Percentiles rank a stretch among this genome's conserved stretches.
Evolutionary conservation across 2,888 invertebrate species (phyloP).

Genomic region (Caenorhabditis sp.): DNA sequence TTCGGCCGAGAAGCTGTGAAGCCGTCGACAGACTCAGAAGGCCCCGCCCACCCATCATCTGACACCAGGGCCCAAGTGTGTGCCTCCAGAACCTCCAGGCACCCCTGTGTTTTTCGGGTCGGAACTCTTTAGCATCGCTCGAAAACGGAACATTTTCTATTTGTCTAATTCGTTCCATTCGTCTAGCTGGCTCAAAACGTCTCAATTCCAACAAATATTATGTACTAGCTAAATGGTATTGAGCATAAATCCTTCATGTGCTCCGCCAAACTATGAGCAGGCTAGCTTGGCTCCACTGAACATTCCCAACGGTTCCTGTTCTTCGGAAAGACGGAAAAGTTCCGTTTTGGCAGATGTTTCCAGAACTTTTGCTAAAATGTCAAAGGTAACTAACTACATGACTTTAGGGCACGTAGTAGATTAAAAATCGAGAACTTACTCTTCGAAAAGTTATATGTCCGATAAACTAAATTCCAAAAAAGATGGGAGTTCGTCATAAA

Average conservation of each 20-base stretch:
- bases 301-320: background rate
- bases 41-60: constrained; percentile 50
- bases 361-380: constrained; percentile 52
- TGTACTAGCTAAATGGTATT: constrained; percentile 30
- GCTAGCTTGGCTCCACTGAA: background rate
- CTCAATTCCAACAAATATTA: constrained; percentile 3
- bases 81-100: too few relatives aligned
- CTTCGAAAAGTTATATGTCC: too few relatives aligned
- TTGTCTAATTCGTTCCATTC: background rate
- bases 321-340: constrained; percentile 25
- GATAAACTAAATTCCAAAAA: background rate
- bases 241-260: constrained; percentile 49
- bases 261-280: constrained; percentile 39
- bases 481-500: constrained; percentile 2
- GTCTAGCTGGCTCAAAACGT: background rate
- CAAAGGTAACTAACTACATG: constrained; percentile 28
- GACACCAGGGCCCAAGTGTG: constrained; percentile 40
- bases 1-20: constrained; percentile 52
- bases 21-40: constrained; percentile 57
- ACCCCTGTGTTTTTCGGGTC: constrained; percentile 10
- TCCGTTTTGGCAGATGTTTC: constrained; percentile 53
- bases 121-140: background rate
- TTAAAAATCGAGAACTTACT: background rate
- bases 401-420: background rate
- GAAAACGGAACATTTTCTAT: constrained; percentile 19